Evolutionary conservation across 2,113 vertebrate genomes (phyloP).

Genomic region (Chionodraco myersi): DNA sequence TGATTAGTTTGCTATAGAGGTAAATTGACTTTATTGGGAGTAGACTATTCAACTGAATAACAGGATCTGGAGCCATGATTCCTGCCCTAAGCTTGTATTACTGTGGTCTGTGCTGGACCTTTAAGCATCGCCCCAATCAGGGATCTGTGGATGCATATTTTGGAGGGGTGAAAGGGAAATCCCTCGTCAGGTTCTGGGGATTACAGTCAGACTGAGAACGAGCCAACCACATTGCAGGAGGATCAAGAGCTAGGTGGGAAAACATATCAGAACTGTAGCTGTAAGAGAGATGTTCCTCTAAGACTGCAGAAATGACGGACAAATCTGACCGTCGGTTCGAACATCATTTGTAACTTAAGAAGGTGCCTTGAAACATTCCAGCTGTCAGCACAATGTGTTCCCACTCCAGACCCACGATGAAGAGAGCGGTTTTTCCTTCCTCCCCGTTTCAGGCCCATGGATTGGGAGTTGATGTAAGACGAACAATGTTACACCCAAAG

Average conservation of each 20-base stretch:
- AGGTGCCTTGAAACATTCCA: constrained; percentile 47
- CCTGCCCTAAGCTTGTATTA: constrained; percentile 34
- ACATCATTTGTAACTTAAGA: constrained; percentile 53
- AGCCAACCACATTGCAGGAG: constrained; percentile 20
- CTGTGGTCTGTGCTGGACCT: constrained; percentile 47
- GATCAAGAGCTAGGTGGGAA: constrained; percentile 38
- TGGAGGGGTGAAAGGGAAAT: constrained; percentile 13
- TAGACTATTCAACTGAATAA: constrained; percentile 53
- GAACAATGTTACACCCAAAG: constrained; percentile 29
- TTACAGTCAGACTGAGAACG: constrained; percentile 10
- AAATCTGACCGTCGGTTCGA: constrained; percentile 29
- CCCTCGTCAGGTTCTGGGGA: constrained; percentile 27
- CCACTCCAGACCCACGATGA: constrained; percentile 5
- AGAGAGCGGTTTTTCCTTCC: constrained; percentile 3
- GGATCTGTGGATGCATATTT: background rate
- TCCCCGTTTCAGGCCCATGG: background rate
- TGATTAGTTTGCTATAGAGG: constrained; percentile 2
- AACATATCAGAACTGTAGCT: background rate
- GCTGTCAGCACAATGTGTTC: constrained; percentile 23
- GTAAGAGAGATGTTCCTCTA: constrained; percentile 9
- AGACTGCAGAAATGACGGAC: background rate
- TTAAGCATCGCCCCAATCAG: constrained; percentile 10
- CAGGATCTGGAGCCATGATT: constrained; percentile 41
- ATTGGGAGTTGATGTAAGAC: constrained; percentile 28
- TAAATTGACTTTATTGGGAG: constrained; percentile 29